phyloP scores from a whole-genome alignment of 2,797 vertebrate species.

The Enteromius viviparus region DNA sequence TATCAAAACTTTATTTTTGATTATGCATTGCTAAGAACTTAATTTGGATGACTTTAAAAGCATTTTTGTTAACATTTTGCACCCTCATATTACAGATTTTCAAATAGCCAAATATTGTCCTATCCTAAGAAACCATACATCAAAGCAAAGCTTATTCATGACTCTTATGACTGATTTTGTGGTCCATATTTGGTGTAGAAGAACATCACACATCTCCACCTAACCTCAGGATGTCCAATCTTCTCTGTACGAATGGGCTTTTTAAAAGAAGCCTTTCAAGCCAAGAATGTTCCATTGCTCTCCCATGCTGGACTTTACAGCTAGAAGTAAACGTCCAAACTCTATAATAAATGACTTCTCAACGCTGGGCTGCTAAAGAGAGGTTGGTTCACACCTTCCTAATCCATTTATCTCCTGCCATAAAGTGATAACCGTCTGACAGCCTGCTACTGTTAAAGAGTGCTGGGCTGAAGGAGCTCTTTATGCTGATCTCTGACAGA shows the following conservation, averaged over 20 bases:
- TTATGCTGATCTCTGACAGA: constrained; percentile 17
- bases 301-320: constrained; percentile 38
- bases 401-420: constrained; percentile 51
- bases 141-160: neutral
- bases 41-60: neutral
- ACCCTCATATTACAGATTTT: neutral
- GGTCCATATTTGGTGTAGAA: neutral
- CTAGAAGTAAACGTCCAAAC: constrained; percentile 5
- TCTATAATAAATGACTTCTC: constrained; percentile 12
- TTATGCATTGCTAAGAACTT: neutral
- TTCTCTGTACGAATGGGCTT: neutral
- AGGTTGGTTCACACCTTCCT: constrained; percentile 44
- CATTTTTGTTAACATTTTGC: neutral
- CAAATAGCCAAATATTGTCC: neutral
- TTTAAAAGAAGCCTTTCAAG: constrained; percentile 24
- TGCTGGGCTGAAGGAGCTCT: constrained; percentile 5
- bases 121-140: neutral
- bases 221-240: neutral
- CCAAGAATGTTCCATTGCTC: constrained; percentile 11
- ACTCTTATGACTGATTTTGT: neutral
- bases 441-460: constrained; percentile 28
- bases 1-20: neutral
- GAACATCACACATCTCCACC: constrained; percentile 2
- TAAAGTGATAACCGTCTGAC: constrained; percentile 1
- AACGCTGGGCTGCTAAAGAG: constrained; percentile 4